phyloP scores from a whole-genome alignment of 2,113 vertebrate genomes.

The Cnemophilus loriae region DNA sequence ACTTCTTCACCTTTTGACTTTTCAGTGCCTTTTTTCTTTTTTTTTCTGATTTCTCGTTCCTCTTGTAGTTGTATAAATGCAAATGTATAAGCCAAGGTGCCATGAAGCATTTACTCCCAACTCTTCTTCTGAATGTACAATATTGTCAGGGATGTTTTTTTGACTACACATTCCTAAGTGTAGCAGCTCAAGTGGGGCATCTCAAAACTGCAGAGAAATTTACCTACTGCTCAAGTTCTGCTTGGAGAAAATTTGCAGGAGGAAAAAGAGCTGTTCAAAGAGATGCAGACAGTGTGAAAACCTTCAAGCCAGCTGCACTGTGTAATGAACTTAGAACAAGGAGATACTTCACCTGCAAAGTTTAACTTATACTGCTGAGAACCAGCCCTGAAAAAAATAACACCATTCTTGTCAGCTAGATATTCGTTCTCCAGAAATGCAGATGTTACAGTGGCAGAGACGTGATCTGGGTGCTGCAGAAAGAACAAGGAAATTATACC shows the following conservation, averaged over 20 bases:
- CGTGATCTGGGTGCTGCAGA: conserved; percentile 66
- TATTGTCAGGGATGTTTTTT: not conserved
- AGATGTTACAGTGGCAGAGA: conserved; percentile 67
- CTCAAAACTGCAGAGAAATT: not conserved
- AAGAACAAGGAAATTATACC: not conserved
- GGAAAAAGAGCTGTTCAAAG: not conserved
- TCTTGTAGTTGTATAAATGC: not conserved
- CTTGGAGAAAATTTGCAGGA: not conserved
- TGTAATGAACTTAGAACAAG: not conserved
- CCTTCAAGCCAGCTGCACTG: not conserved
- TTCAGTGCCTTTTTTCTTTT: not conserved
- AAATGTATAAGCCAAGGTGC: not conserved
- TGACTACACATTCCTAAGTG: not conserved
- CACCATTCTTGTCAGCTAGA: conserved; percentile 20
- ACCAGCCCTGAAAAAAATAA: conserved; percentile 71
- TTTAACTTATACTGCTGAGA: conserved; percentile 69
- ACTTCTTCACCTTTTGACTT: not conserved
- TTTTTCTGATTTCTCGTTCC: not conserved
- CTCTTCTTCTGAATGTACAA: not conserved
- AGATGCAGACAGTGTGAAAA: not conserved
- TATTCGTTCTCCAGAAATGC: conserved; percentile 70
- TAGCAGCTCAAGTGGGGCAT: not conserved
- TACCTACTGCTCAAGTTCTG: not conserved
- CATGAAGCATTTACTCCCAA: not conserved
- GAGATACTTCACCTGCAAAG: conserved; percentile 72